These are phyloP conservation scores for Melitaea athalia DNA, from an alignment of 2,888 invertebrate genomes.

Conservation along the genomic window DNA sequence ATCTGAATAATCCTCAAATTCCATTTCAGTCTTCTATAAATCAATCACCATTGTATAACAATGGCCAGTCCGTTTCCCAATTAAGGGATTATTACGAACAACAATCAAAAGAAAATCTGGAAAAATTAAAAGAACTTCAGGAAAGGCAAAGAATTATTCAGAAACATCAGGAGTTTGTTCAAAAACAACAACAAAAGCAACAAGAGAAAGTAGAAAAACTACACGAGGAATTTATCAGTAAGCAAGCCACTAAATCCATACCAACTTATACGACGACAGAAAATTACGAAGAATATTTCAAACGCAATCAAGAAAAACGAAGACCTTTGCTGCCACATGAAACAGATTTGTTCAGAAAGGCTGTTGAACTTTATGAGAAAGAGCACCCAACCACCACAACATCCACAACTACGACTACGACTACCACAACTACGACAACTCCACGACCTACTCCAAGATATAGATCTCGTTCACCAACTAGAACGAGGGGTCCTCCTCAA, in stretches of 20 bases:
- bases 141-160: conserved; percentile 88
- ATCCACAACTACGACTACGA: conserved; percentile 85
- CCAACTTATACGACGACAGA: conserved; percentile 79
- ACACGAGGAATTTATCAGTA: conserved; percentile 86
- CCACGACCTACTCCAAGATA: conserved; percentile 69
- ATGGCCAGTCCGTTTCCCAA: conserved; percentile 74
- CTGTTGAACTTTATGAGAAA: conserved; percentile 85
- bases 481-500: conserved; percentile 70
- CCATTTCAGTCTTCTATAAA: conserved; percentile 62
- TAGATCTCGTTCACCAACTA: conserved; percentile 62
- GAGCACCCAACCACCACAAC: conserved; percentile 87
- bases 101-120: conserved; percentile 83
- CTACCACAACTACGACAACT: conserved; percentile 70
- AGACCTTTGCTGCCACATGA: conserved; percentile 85
- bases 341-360: conserved; percentile 84
- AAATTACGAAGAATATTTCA: conserved; percentile 66
- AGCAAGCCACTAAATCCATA: conserved; percentile 85
- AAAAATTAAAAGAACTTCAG: conserved; percentile 85
- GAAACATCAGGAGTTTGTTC: conserved; percentile 89
- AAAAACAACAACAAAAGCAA: conserved; percentile 90
- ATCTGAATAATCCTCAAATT: conserved; percentile 62
- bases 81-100: conserved; percentile 82
- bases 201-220: conserved; percentile 88
- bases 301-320: conserved; percentile 66
- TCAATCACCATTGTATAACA: conserved; percentile 72